Percentiles rank a stretch among this genome's conserved stretches.
Conservation (phyloP, 2,113 vertebrate genomes). For the Myotis davidii region DNA sequence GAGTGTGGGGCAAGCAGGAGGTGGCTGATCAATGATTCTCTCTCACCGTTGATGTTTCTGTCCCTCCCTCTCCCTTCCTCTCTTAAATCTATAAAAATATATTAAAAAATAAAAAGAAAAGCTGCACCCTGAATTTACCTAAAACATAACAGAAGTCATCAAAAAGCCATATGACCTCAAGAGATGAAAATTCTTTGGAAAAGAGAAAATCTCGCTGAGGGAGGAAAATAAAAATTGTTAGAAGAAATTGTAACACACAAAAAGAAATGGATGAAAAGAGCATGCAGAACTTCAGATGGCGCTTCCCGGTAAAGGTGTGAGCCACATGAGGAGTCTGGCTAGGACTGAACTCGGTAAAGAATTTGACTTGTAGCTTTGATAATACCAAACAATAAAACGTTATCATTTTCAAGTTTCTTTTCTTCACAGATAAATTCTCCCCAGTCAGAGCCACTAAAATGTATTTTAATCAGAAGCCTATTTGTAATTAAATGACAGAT, state of each 20-base stretch:
- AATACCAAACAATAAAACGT: conserved; percentile 60
- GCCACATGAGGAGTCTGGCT: background rate
- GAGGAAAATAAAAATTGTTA: conserved; percentile 56
- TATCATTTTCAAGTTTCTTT: conserved; percentile 54
- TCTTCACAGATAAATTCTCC: conserved; percentile 50
- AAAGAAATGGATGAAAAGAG: background rate
- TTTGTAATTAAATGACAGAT: conserved; percentile 69
- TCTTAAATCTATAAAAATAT: no score
- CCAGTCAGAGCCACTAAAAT: conserved; percentile 48
- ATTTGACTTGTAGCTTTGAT: conserved; percentile 45
- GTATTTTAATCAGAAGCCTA: conserved; percentile 69
- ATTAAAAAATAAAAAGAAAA: background rate
- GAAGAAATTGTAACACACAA: background rate
- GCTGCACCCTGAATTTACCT: background rate
- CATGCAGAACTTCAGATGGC: background rate
- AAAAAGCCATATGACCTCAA: conserved; percentile 24
- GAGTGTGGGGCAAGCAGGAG: no score
- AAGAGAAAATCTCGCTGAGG: conserved; percentile 37
- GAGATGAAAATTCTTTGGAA: conserved; percentile 36
- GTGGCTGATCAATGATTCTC: no score
- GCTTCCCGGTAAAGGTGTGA: background rate
- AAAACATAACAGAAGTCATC: background rate
- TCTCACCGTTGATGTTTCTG: no score
- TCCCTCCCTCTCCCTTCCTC: no score
- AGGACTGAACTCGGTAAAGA: background rate